Base-by-base conservation (phyloP, 2,888 invertebrate genomes). In the Drosophila paramelanica region DNA sequence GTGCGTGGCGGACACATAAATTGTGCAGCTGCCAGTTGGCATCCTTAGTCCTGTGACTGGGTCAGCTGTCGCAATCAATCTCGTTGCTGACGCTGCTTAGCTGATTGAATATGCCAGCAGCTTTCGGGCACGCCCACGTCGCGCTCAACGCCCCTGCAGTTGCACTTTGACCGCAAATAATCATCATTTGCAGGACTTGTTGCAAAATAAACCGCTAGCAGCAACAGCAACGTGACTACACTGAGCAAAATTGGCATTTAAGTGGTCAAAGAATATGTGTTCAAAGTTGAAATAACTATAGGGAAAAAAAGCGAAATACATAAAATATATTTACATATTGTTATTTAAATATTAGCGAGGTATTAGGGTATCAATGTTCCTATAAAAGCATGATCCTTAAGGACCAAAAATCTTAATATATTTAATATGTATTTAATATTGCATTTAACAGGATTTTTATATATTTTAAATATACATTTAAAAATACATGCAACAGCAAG, bases 121-220 rank as follows among this genome's bases (percentile, higher is more conserved):
- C 11, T 23, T 11, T 4, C 1, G 4, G 36, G 36, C 36, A 36
- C 36, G 36, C 31, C 31, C 31, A 31, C 31, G 31, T 10, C 10
- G 56, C 65, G 51, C 25, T 58, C 45, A 57, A 65, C 70, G 60
- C 67, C 72, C 71, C 57, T 27, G 39, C 42, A 56, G 27, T 68
- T 76, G 78, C 76, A 77, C 78, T 76, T 73, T 77, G 79, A 82
- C 86, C 81, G 73, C 76, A 76, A 84, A 81, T 79, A 79, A 76
- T 76, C 76, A 73, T 68, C n/a, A 73, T 79, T 73, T 69, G 43
- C 74, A 69, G 76, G 74, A 78, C 50, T 57, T 42, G 64, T n/a
- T 27, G 11, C 36, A 55, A 31, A 56, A 62, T 43, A 43, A 68
- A 55, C 46, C 45, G 57, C 73, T 68, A 56, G 55, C 67, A 64